Base-by-base conservation (phyloP, 2,888 invertebrate species). In the Nematopogon swammerdamellus region DNA sequence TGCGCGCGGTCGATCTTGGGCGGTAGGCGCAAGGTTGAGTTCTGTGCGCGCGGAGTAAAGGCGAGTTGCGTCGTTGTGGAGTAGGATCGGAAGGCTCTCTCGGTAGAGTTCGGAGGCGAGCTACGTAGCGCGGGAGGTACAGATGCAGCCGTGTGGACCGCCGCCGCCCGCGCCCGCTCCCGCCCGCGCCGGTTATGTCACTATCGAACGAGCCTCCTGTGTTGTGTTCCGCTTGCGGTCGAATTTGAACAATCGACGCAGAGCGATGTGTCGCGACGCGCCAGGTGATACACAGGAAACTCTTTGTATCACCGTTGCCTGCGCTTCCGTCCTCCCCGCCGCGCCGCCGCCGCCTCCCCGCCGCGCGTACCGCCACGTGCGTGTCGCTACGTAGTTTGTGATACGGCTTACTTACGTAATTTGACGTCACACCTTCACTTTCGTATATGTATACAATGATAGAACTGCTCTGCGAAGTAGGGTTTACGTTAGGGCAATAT, bases 81-180 rank as follows among this genome's bases (percentile, higher is more conserved):
- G 25, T 14, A 3, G 11, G 36, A 4, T 14, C 11, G 36, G 36
- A 14, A 3, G 3, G 11, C 6, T 14, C 36, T 8, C 36, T 14
- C 36, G 36, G 11, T 36, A 36, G 11, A 36, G 36, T 14, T 36
- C 25, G 25, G 25, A 25, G 5, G 25, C 53, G 56, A 63, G 64
- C 65, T 72, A 70, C 71, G 68, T 72, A 70, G 70, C 66, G 65
- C 65, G 69, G 68, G 67, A 71, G 72, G 72, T 73, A 72, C 73
- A 72, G 73, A 64, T 63, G 75, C 76, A 76, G 75, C 11, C 11
- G 36, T 14, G 36, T 6, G 11, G 36, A 14, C 8, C 36, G 36
- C 36, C 25, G 4, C 25, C 4, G 5, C 25, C 25, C 67, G 71
- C 70, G 65, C 68, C 69, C 66, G 68, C 64, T 68, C 63, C 67